Percentiles rank a stretch among this genome's conserved stretches.
Evolutionary conservation across 2,113 vertebrate species (phyloP).

Genomic region (Gymnarchus niloticus): DNA sequence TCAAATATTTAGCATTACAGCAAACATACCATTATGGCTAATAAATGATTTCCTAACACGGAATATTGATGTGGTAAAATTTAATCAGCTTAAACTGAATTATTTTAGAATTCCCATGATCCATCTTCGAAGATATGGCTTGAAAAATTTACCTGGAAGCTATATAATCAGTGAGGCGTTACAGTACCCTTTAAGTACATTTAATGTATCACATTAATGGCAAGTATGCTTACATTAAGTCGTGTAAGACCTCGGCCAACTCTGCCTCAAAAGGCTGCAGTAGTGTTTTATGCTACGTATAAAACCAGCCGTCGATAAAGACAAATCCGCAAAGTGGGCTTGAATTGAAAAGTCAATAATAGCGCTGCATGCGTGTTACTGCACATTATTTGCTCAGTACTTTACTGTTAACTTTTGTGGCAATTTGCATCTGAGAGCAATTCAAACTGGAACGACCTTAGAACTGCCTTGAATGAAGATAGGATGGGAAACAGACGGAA

Average conservation of each 20-base stretch:
- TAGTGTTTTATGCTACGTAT: conserved; percentile 74
- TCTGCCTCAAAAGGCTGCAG: conserved; percentile 36
- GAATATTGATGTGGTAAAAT: background rate
- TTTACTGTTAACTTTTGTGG: conserved; percentile 63
- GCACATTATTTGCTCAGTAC: conserved; percentile 69
- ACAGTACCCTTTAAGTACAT: background rate
- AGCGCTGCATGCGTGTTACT: conserved; percentile 62
- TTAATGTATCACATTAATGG: background rate
- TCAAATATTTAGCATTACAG: background rate
- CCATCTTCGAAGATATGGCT: background rate
- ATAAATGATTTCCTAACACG: too few species aligned
- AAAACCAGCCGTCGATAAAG: conserved; percentile 74
- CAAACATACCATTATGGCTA: background rate
- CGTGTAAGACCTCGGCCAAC: background rate
- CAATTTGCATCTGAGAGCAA: conserved; percentile 57
- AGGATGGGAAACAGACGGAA: conserved; percentile 35
- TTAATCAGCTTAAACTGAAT: background rate
- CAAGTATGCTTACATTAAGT: background rate
- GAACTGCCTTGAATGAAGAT: background rate
- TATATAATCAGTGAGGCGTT: background rate
- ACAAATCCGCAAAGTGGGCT: conserved; percentile 66
- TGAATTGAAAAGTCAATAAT: conserved; percentile 69
- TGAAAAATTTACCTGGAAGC: background rate
- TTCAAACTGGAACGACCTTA: conserved; percentile 13
- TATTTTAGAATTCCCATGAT: background rate